A percentile compares a stretch with the other conserved stretches of the same genome.
phyloP scores from a whole-genome alignment of 2,113 vertebrate genomes.

The Pygathrix nemaeus region DNA sequence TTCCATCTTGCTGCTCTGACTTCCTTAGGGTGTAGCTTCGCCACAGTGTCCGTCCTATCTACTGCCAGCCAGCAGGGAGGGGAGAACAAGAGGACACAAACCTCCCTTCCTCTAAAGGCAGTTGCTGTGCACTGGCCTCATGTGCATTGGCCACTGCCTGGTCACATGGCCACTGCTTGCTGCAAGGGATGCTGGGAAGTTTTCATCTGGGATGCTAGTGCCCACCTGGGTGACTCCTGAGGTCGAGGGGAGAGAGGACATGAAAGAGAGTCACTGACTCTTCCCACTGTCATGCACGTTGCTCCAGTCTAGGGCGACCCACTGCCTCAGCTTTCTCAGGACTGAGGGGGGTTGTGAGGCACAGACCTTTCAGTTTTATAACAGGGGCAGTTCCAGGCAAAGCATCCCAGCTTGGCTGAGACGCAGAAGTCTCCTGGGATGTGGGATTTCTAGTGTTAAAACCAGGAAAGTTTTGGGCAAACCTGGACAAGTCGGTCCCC shows the following conservation, averaged over 20 bases:
- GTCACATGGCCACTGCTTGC: background rate
- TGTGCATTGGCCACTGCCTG: background rate
- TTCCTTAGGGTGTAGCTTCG: background rate
- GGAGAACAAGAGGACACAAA: background rate
- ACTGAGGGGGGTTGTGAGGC: too few relatives aligned
- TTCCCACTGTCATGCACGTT: fast-evolving
- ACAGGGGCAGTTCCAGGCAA: too few relatives aligned
- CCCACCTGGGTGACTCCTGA: too few relatives aligned
- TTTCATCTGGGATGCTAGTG: too few relatives aligned
- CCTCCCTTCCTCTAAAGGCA: too few relatives aligned
- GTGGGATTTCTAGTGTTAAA: background rate
- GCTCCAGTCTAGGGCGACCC: too few relatives aligned
- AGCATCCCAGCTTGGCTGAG: background rate
- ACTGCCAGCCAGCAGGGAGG: background rate
- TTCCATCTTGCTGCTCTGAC: background rate
- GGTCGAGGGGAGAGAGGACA: too few relatives aligned
- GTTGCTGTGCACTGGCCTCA: background rate
- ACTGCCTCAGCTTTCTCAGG: too few relatives aligned
- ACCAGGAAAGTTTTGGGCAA: background rate
- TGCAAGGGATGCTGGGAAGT: too few relatives aligned
- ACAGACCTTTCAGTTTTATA: too few relatives aligned
- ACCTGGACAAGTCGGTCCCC: background rate
- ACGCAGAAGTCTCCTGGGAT: background rate
- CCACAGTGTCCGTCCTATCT: background rate
- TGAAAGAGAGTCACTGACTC: too few relatives aligned